Evolutionary conservation across 1,140 invertebrate species (phyloP), one percentile per base, ranked within the genome.

Genomic region (Chlorops oryzae): DNA sequence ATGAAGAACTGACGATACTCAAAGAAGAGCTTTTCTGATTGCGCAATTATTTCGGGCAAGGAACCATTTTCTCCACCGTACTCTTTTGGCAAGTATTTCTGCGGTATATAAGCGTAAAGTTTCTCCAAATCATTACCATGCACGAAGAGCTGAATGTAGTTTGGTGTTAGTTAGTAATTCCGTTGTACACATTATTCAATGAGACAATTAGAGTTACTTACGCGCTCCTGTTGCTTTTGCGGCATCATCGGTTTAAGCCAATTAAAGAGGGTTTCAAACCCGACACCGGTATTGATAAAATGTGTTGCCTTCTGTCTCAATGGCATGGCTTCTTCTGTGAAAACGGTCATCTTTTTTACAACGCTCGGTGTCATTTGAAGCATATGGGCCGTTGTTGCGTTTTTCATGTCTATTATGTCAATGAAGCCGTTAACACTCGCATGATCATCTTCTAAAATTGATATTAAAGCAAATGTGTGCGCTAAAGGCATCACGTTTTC

Each of bases 11-110:
- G 56, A 3, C 60, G 59, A 47, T 74, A 73, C 9, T 62, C 68
- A 15, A 62, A 56, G 0, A 79, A 21, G 25, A 27, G n/a, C 23
- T 45, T 18, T n/a, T 17, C 35, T 22, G 10, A 18, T 24, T 25
- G 24, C 17, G 40, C 22, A 12, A 21, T 34, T 17, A 47, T 23
- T 50, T 70, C 72, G 42, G 70, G 59, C 22, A 77, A 24, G 5
- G 65, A 51, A 21, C 70, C 65, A 54, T 73, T 73, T 24, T 74
- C 67, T 0, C 79, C 79, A 18, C 78, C 79, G 50, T 78, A 77
- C 51, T 81, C 78, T 39, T 62, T 61, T 4, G 80, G 79, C 12
- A 80, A 52, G 47, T 76, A 66, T 37, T 66, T 55, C 55, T 72
- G 72, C 1, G 78, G 73, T 28, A 80, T 62, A 37, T 56, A 35